Base-by-base conservation (phyloP, 2,113 vertebrate species). In the Epinephelus moara region DNA sequence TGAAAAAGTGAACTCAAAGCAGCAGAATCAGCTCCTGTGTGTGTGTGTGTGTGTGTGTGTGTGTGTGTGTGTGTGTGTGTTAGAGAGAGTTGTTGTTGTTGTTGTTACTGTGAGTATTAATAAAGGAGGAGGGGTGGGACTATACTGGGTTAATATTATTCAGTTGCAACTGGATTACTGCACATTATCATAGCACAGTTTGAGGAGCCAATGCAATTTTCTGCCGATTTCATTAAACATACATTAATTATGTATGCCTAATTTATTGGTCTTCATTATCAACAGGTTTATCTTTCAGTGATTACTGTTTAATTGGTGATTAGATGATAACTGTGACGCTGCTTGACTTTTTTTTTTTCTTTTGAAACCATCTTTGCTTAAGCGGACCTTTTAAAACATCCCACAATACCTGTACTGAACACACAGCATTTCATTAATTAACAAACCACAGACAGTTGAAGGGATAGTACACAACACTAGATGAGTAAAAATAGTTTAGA, bases 261-360 rank as follows among this genome's bases (percentile, higher is more conserved):
- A 87, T 92, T 85, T 92, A 94, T 89, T 91, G 85, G 85, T 90
- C 75, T 75, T 66, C 66, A 86, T 70, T 88, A 90, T 92, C 86
- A 92, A 88, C 88, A 85, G 90, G 85, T 89, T 92, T 89, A 88
- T 91, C 86, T 86, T 70, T 67, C 60, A 56, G 69, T 81, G 82
- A 92, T 88, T 85, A 76, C 74, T 68, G 75, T 91, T 91, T 91
- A 92, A 90, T 91, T 89, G 60, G 78, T 91, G 84, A 91, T 88
- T 84, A 91, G 81, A 81, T 73, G 61, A 75, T 84, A 75, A 82
- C 66, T 79, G 71, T 75, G 72, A 81, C 4, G 70, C 56, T 67
- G 68, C 80, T 17, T 84, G 81, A 33, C 68, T 25, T 45, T 45
- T 45, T 11, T 56, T 61, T 77, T 82, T 55, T 7, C 33, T 86